phyloP scores from a whole-genome alignment of 2,797 vertebrate species.

The Mycteria americana region DNA sequence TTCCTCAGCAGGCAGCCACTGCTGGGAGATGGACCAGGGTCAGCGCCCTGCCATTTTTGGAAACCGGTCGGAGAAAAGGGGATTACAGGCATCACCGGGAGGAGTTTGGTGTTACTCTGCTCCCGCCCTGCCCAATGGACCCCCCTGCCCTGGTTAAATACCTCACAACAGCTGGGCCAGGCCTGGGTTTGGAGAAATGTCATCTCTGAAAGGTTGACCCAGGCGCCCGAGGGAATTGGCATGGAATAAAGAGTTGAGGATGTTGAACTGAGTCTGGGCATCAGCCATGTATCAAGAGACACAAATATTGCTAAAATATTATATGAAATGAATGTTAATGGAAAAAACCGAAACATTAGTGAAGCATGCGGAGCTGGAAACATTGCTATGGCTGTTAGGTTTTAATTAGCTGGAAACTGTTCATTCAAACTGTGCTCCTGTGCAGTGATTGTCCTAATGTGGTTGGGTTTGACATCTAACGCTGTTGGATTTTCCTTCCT shows the following conservation, averaged over 20 bases:
- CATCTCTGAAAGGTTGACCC: not conserved
- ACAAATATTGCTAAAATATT: not conserved
- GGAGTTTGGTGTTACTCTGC: not conserved
- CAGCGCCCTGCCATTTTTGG: not conserved
- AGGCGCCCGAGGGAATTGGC: not conserved
- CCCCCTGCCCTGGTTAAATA: not conserved
- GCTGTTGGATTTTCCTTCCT: not conserved
- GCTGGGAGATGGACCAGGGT: not conserved
- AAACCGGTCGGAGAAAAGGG: not conserved
- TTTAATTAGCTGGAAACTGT: constrained; percentile 21
- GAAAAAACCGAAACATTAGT: not conserved
- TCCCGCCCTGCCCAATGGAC: not conserved
- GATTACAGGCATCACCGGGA: not conserved
- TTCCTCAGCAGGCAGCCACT: not conserved
- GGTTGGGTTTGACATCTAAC: not conserved
- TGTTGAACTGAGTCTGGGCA: not conserved
- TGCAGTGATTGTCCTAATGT: not conserved
- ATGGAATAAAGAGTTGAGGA: not conserved
- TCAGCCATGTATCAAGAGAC: not conserved
- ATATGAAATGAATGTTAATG: not conserved
- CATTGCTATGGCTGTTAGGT: not conserved
- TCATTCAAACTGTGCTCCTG: not conserved
- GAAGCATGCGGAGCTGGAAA: not conserved
- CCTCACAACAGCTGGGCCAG: not conserved
- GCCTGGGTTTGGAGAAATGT: not conserved